Percentiles rank a stretch among this genome's conserved stretches.
These are phyloP conservation scores for Propithecus deckenii DNA, from an alignment of 2,797 vertebrate species.

Conservation along the genomic window DNA sequence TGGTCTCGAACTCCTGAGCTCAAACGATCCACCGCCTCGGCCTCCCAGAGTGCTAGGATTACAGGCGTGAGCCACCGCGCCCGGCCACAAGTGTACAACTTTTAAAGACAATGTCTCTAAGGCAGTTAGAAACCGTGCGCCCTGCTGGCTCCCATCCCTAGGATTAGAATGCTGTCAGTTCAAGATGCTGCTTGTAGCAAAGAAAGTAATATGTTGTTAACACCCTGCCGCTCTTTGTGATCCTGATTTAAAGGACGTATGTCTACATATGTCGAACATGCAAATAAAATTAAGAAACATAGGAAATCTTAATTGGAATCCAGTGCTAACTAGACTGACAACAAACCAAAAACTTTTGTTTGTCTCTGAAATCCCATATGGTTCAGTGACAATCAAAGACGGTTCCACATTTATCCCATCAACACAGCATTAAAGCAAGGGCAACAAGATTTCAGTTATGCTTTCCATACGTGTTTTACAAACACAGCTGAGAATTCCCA, in stretches of 20 bases:
- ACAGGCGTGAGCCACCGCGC: too few relatives aligned
- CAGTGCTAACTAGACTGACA: neutral
- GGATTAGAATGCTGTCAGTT: neutral
- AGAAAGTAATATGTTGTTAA: neutral
- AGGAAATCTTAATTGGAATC: neutral
- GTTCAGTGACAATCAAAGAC: neutral
- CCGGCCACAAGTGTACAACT: neutral
- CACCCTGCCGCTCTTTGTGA: neutral
- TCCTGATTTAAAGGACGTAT: neutral
- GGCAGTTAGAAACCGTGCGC: neutral
- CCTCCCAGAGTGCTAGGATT: too few relatives aligned
- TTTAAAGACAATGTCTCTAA: neutral
- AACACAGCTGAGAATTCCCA: neutral
- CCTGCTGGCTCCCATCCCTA: neutral
- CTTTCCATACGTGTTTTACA: neutral
- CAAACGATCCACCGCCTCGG: too few relatives aligned
- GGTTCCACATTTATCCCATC: neutral
- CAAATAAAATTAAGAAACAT: conserved; percentile 4
- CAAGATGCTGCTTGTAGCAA: conserved; percentile 33
- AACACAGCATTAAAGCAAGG: neutral
- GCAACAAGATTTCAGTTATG: neutral
- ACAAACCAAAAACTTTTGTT: neutral
- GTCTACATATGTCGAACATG: neutral
- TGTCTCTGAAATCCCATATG: neutral
- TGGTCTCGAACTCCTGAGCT: too few relatives aligned